These are phyloP conservation scores for Ectobius pallidus DNA, from an alignment of 2,888 invertebrate species.

Conservation along the genomic window DNA sequence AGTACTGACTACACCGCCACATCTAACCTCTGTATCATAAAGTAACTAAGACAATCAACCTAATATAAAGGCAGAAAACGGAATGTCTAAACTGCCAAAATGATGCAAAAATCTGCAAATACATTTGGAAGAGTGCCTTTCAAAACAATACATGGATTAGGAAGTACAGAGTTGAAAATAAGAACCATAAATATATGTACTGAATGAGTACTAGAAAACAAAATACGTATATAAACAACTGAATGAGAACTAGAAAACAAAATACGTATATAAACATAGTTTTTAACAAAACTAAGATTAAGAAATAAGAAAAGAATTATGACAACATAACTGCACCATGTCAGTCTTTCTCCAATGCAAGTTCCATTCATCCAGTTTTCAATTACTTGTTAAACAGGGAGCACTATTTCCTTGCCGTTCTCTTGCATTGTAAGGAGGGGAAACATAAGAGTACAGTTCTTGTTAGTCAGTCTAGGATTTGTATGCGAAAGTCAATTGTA, in stretches of 20 bases:
- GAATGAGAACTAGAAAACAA: neutral
- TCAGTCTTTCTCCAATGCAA: too few relatives aligned
- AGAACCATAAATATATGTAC: neutral
- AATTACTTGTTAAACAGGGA: too few relatives aligned
- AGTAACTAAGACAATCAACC: neutral
- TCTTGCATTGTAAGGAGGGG: too few relatives aligned
- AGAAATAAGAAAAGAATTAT: neutral
- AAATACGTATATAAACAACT: neutral
- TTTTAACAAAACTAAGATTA: neutral
- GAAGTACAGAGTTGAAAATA: too few relatives aligned
- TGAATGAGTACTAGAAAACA: neutral
- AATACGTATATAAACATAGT: neutral
- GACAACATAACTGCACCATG: too few relatives aligned
- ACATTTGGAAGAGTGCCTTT: neutral
- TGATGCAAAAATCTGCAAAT: neutral
- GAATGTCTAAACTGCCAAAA: neutral
- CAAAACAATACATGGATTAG: neutral
- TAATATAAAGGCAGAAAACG: neutral
- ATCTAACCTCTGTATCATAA: neutral
- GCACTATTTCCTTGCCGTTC: too few relatives aligned
- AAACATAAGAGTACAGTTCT: too few relatives aligned
- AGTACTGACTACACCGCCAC: neutral
- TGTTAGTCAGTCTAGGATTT: too few relatives aligned
- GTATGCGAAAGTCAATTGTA: too few relatives aligned
- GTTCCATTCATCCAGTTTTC: too few relatives aligned